Base-by-base conservation (phyloP, 2,888 invertebrate species). In the Leptothorax acervorum region DNA sequence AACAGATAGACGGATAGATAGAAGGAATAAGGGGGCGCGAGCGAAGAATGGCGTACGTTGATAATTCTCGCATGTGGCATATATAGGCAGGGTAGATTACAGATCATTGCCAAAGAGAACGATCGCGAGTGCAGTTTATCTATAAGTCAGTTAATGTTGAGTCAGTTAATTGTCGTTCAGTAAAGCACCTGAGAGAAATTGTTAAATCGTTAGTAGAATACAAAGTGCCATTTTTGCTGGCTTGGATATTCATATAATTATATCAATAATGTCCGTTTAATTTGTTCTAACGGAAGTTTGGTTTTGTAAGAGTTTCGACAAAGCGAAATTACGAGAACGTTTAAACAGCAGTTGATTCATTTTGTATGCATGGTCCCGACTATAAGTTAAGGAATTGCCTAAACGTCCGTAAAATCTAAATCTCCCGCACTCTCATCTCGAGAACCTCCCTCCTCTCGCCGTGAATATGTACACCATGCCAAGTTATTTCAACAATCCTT, bases 331-430 rank as follows among this genome's bases (percentile, higher is more conserved):
- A 73, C 28, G 39, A 51, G 39, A 78, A 3, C 48, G 23, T 79
- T 79, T 79, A 79, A 79, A 79, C 28, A 60, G 60, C 60, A 55
- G 60, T 39, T 60, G 39, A 62, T 81, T 87, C 84, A 84, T 88
- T 91, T 91, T 86, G 88, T 92, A 92, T 92, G 91, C 91, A 91
- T 88, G 89, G 89, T 84, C 82, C 84, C 85, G 85, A 85, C 82
- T 89, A 90, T 91, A 92, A 93, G 89, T 92, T 90, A 90, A 91
- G 90, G 84, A 92, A 93, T 93, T 92, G 93, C 91, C 88, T 91
- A 91, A 92, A 92, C 90, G 92, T 73, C 91, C 91, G 92, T 92
- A 92, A 93, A 93, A 93, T 92, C 92, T 89, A 90, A 93, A 93
- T 93, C 92, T 91, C 90, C 89, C 89, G 87, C 90, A 92, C 91